Conservation (phyloP, 2,113 vertebrate species). For the Echinops telfairi region DNA sequence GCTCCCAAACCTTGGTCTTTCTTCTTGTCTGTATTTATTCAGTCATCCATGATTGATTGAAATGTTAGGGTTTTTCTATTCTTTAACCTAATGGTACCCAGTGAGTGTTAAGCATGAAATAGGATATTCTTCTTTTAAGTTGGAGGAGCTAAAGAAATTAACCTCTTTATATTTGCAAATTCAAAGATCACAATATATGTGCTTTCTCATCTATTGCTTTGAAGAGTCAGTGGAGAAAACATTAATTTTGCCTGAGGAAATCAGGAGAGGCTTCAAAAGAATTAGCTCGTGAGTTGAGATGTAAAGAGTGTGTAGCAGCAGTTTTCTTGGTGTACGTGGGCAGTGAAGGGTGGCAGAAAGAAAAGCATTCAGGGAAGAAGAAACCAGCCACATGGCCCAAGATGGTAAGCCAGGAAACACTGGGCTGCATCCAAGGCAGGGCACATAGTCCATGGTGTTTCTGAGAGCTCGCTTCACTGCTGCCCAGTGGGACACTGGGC, state of each 20-base stretch:
- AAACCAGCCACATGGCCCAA: background rate
- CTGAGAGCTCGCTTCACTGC: background rate
- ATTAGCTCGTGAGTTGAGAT: background rate
- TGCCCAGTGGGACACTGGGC: background rate
- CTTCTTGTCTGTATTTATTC: background rate
- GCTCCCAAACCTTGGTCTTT: constrained; percentile 17
- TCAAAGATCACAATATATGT: background rate
- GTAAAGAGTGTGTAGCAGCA: background rate
- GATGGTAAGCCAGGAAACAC: background rate
- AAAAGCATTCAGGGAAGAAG: background rate
- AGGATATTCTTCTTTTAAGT: constrained; percentile 15
- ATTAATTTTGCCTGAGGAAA: constrained; percentile 28
- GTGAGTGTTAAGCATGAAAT: background rate
- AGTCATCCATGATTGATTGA: background rate
- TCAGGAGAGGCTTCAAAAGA: background rate
- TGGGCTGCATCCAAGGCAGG: background rate
- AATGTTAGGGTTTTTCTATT: background rate
- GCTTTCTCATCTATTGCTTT: background rate
- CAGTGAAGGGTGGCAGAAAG: background rate
- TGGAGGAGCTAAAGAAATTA: background rate
- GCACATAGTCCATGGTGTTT: background rate
- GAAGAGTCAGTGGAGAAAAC: constrained; percentile 12
- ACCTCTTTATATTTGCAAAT: constrained; percentile 12
- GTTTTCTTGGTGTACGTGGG: background rate
- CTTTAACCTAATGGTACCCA: background rate